phyloP scores from a whole-genome alignment of 2,888 invertebrate species.

The Mythimna lalbum region DNA sequence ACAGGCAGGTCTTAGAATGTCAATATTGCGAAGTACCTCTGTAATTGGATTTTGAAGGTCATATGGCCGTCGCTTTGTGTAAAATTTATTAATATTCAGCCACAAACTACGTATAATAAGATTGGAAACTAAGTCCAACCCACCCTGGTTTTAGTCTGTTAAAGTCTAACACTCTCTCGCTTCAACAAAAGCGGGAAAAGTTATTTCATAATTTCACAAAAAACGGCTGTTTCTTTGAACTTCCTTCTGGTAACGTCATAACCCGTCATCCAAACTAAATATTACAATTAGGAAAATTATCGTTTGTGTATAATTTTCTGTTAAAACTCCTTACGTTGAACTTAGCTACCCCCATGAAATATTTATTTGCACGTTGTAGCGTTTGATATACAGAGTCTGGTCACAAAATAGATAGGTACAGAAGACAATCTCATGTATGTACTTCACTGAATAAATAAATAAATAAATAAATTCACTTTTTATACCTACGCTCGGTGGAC shows the following conservation, averaged over 20 bases:
- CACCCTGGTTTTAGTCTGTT: background rate
- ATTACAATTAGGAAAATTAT: background rate
- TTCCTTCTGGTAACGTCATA: background rate
- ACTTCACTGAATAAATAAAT: no score
- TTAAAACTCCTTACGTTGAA: no score
- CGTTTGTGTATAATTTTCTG: no score
- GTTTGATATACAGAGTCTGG: background rate
- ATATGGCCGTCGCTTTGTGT: background rate
- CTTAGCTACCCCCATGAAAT: background rate
- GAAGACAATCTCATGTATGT: no score
- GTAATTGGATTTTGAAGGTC: conserved; percentile 2
- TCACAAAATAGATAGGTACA: no score
- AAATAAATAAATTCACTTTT: no score
- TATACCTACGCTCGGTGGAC: no score
- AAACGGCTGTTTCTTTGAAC: background rate
- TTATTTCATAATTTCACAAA: no score
- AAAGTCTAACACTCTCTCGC: no score
- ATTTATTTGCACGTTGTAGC: background rate
- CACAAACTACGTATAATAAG: background rate
- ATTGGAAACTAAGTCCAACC: background rate
- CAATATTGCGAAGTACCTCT: conserved; percentile 2
- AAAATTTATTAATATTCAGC: conserved; percentile 3
- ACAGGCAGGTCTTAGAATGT: background rate
- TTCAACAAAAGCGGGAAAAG: no score
- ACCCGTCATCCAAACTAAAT: background rate